Percentiles rank a stretch among this genome's conserved stretches.
phyloP scores from a whole-genome alignment of 2,888 invertebrate genomes.

The Rhagophthalmus giganteus region DNA sequence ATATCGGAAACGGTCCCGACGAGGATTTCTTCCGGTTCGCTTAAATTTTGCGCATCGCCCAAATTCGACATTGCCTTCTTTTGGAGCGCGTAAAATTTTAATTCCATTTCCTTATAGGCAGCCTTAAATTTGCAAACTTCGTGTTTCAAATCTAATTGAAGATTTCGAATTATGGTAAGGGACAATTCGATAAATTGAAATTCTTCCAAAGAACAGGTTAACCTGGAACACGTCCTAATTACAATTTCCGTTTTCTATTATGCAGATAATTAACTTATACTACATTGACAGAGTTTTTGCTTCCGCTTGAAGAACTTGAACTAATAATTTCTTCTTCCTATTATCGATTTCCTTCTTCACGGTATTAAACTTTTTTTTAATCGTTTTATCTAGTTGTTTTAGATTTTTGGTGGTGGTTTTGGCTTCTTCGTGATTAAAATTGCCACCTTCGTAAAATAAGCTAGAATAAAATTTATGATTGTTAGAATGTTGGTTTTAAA shows the following conservation, averaged over 20 bases:
- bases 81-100: too few relatives aligned
- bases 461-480: too few relatives aligned
- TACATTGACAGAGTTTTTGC: constrained; percentile 1
- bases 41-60: too few relatives aligned
- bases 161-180: constrained; percentile 30
- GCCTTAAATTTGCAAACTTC: constrained; percentile 33
- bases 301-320: constrained; percentile 4
- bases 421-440: constrained; percentile 40
- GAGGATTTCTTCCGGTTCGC: too few relatives aligned
- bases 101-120: constrained; percentile 26
- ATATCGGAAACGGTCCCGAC: too few relatives aligned
- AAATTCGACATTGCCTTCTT: too few relatives aligned
- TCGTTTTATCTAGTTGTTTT: constrained; percentile 22
- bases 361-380: constrained; percentile 18
- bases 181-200: constrained; percentile 35
- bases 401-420: constrained; percentile 26
- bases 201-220: constrained; percentile 11
- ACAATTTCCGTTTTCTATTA: too few relatives aligned
- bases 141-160: constrained; percentile 33
- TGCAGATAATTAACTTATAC: too few relatives aligned
- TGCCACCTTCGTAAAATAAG: constrained; percentile 46
- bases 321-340: constrained; percentile 16
- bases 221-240: constrained; percentile 6
- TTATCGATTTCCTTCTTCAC: constrained; percentile 15
- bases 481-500: too few relatives aligned